A percentile compares a stretch with the other conserved stretches of the same genome.
phyloP scores from a whole-genome alignment of 2,888 invertebrate species.

The Pheosia tremula region DNA sequence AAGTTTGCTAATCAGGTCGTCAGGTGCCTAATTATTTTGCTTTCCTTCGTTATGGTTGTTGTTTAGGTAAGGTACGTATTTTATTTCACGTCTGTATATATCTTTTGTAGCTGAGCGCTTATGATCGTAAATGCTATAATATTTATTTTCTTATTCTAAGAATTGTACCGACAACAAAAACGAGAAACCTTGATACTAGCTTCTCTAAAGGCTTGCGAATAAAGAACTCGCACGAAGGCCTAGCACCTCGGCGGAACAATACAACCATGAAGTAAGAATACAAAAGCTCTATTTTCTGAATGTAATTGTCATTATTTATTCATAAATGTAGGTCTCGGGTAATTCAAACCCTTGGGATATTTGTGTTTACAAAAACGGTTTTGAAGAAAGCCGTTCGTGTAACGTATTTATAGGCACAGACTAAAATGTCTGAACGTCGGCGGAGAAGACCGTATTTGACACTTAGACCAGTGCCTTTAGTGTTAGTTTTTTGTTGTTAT shows the following conservation, averaged over 20 bases:
- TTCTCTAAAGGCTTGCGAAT: slow-evolving; percentile 17
- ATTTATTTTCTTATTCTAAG: background rate
- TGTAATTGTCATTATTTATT: slow-evolving; percentile 47
- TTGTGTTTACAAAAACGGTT: background rate
- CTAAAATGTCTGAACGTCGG: no score
- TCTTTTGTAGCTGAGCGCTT: background rate
- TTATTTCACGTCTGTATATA: no score
- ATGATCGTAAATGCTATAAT: background rate
- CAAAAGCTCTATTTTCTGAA: slow-evolving; percentile 39
- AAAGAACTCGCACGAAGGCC: slow-evolving; percentile 14
- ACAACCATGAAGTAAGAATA: slow-evolving; percentile 24
- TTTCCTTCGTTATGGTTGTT: no score
- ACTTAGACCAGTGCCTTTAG: no score
- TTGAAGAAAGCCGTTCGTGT: background rate
- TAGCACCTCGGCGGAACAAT: slow-evolving; percentile 33
- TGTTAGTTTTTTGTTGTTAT: no score
- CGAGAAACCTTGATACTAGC: slow-evolving; percentile 1
- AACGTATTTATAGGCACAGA: no score
- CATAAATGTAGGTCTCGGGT: slow-evolving; percentile 36
- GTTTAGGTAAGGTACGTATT: no score
- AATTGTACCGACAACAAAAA: slow-evolving; percentile 4
- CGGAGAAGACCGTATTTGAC: no score
- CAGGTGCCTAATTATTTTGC: no score
- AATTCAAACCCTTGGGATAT: background rate
- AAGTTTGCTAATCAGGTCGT: no score